Conservation (phyloP, 2,888 invertebrate species). For the Sepiola atlantica region DNA sequence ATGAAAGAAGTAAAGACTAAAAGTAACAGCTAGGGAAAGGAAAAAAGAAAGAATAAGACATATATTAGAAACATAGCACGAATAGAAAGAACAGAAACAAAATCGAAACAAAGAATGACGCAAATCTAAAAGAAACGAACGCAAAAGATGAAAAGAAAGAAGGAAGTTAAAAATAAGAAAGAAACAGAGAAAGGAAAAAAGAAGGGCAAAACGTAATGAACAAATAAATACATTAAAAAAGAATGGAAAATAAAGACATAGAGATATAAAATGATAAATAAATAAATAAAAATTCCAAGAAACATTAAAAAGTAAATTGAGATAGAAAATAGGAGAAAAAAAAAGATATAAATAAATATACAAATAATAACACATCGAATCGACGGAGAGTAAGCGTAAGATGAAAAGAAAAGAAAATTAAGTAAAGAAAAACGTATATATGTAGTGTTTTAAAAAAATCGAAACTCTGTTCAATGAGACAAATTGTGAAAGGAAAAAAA, state of each 20-base stretch:
- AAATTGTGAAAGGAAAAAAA: neutral
- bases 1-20: too few species aligned
- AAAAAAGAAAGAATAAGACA: too few species aligned
- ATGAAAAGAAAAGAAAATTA: too few species aligned
- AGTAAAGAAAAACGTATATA: neutral
- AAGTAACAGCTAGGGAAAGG: too few species aligned
- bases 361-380: neutral
- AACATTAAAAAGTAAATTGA: too few species aligned
- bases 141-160: neutral
- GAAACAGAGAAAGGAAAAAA: neutral
- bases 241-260: neutral
- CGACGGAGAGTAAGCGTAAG: too few species aligned
- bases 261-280: neutral
- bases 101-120: neutral
- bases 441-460: neutral
- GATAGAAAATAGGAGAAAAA: neutral
- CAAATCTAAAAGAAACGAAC: neutral
- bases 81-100: too few species aligned
- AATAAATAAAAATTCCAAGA: neutral
- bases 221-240: neutral
- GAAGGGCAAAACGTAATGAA: neutral
- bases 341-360: neutral
- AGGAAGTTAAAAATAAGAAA: neutral
- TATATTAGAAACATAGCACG: too few species aligned
- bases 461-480: neutral